phyloP scores from a whole-genome alignment of 2,113 vertebrate species.

The Actenoides hombroni region DNA sequence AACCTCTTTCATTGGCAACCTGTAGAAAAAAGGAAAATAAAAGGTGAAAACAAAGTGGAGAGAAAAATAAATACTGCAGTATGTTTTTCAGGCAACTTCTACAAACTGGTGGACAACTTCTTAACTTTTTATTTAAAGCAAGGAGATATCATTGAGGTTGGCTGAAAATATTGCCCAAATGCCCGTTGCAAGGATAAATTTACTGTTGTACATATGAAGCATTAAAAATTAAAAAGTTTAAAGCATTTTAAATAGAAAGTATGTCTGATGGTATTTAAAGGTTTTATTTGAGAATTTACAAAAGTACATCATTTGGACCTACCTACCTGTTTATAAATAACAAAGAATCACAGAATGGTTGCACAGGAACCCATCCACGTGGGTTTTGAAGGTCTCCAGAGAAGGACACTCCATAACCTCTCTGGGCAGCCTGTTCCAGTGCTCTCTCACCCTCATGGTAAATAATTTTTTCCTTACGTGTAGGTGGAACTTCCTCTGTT shows the following conservation, averaged over 20 bases:
- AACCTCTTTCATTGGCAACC: conserved; percentile 10
- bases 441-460: too few relatives aligned
- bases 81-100: background rate
- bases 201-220: background rate
- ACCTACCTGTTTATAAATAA: background rate
- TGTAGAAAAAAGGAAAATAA: background rate
- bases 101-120: background rate
- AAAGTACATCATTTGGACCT: background rate
- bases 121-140: background rate
- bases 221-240: background rate
- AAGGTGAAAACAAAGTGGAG: background rate
- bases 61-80: background rate
- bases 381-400: too few relatives aligned
- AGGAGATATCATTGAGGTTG: background rate
- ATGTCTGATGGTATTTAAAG: background rate
- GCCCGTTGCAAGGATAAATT: background rate
- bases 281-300: background rate
- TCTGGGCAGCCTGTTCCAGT: too few relatives aligned
- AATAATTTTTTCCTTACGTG: too few relatives aligned
- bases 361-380: too few relatives aligned
- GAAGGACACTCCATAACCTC: too few relatives aligned
- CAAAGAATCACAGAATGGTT: too few relatives aligned
- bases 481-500: too few relatives aligned
- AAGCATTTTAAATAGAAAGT: background rate
- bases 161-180: background rate